Conservation (phyloP, 2,797 vertebrate species). For the Naso thynnoides region DNA sequence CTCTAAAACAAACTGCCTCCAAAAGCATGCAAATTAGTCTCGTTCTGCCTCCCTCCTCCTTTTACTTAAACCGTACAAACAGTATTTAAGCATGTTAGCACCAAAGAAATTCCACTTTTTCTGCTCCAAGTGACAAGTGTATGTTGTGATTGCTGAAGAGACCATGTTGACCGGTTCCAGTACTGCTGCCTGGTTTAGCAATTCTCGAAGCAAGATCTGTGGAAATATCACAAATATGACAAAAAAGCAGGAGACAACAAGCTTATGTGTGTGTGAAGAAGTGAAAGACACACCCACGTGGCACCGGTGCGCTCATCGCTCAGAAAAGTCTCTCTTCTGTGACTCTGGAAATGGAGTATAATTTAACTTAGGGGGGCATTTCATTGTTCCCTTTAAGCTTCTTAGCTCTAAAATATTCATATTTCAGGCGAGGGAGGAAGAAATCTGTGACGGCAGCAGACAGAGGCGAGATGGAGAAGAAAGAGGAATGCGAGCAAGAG, state of each 20-base stretch:
- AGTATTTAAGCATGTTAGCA: slow-evolving; percentile 19
- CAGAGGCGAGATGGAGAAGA: slow-evolving; percentile 62
- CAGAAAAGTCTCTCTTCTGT: slow-evolving; percentile 72
- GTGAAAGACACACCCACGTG: slow-evolving; percentile 54
- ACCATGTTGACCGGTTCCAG: slow-evolving; percentile 4
- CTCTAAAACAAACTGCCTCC: slow-evolving; percentile 58
- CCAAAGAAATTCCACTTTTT: slow-evolving; percentile 5
- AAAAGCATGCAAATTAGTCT: slow-evolving; percentile 54
- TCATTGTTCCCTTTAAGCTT: slow-evolving; percentile 88
- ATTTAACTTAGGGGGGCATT: slow-evolving; percentile 85
- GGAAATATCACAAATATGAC: slow-evolving; percentile 43
- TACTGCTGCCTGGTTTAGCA: slow-evolving; percentile 33
- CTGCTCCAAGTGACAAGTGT: slow-evolving; percentile 27
- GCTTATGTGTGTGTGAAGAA: slow-evolving; percentile 40
- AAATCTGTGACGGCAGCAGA: slow-evolving; percentile 79
- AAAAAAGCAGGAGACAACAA: slow-evolving; percentile 50
- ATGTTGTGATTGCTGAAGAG: slow-evolving; percentile 16
- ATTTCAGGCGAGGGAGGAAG: slow-evolving; percentile 79
- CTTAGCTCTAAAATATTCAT: slow-evolving; percentile 89
- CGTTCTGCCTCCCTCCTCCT: slow-evolving; percentile 25
- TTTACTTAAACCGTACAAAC: slow-evolving; percentile 49
- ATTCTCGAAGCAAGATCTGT: slow-evolving; percentile 30
- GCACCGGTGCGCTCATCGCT: slow-evolving; percentile 67
- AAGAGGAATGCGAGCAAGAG: slow-evolving; percentile 53
- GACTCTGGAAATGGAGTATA: slow-evolving; percentile 82